Evolutionary conservation across 1,140 invertebrate genomes (phyloP).

Genomic region (Euwallacea similis): DNA sequence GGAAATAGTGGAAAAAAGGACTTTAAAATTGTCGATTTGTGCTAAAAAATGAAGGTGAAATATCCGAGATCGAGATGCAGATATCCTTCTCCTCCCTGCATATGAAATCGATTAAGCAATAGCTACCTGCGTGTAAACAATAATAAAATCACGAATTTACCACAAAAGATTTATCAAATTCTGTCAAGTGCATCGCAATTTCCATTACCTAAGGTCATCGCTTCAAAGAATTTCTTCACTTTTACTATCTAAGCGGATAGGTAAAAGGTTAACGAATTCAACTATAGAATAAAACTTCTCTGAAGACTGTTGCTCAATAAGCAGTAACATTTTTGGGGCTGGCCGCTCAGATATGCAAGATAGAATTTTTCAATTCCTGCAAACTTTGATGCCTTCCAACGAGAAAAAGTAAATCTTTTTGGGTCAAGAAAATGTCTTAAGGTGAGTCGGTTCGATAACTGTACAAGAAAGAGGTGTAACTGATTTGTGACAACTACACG

Average conservation of each 20-base stretch:
- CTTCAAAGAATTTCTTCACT: background rate
- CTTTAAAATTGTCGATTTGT: no score
- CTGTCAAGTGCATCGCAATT: background rate
- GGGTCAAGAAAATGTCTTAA: slow-evolving; percentile 10
- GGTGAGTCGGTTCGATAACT: background rate
- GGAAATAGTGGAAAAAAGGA: no score
- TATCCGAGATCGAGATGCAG: no score
- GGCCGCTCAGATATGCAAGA: no score
- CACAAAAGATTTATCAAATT: no score
- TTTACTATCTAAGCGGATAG: background rate
- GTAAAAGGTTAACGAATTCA: background rate
- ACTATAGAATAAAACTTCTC: background rate
- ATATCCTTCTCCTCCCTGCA: no score
- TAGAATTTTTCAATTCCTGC: background rate
- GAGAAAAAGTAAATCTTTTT: slow-evolving; percentile 1
- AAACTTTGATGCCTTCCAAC: background rate
- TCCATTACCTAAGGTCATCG: background rate
- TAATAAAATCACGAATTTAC: no score
- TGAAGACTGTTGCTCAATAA: background rate
- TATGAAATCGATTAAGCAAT: no score
- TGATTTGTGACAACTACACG: slow-evolving; percentile 5
- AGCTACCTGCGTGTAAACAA: no score
- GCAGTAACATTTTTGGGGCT: background rate
- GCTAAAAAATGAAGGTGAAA: no score
- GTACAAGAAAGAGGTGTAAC: slow-evolving; percentile 1